Percentiles rank a stretch among this genome's conserved stretches.
Conservation (phyloP, 2,797 vertebrate genomes). For the Champsocephalus gunnari region DNA sequence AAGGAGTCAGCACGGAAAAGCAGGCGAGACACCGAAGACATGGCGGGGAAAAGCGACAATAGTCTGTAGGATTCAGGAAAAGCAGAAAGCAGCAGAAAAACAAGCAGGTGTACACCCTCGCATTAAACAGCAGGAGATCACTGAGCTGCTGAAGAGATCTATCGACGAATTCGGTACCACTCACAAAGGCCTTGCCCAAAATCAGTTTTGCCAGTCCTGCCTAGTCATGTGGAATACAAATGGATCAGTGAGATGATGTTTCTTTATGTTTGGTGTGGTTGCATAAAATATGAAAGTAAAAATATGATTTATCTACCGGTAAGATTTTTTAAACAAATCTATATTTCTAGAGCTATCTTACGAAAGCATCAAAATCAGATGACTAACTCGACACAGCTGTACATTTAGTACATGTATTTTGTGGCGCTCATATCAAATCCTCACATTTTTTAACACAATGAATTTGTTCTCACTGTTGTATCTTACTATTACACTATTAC, state of each 20-base stretch:
- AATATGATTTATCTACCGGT: neutral
- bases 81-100: conserved; percentile 54
- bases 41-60: conserved; percentile 13
- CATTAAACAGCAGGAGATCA: conserved; percentile 53
- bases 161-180: neutral
- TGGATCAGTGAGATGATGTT: neutral
- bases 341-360: neutral
- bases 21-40: conserved; percentile 15
- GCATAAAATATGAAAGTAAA: neutral
- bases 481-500: conserved; percentile 2
- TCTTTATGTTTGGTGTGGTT: neutral
- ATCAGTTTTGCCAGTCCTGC: conserved; percentile 12
- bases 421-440: neutral
- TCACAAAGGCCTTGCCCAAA: conserved; percentile 30
- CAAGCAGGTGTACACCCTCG: conserved; percentile 16
- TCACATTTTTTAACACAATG: neutral
- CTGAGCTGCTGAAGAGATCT: conserved; percentile 2
- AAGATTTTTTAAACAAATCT: neutral
- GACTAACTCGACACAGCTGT: too few relatives aligned
- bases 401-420: too few relatives aligned
- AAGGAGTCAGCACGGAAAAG: conserved; percentile 16
- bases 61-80: conserved; percentile 52
- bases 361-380: neutral
- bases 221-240: conserved; percentile 8
- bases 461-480: neutral